Conservation (phyloP, 2,797 vertebrate species). For the Gymnodraco acuticeps region DNA sequence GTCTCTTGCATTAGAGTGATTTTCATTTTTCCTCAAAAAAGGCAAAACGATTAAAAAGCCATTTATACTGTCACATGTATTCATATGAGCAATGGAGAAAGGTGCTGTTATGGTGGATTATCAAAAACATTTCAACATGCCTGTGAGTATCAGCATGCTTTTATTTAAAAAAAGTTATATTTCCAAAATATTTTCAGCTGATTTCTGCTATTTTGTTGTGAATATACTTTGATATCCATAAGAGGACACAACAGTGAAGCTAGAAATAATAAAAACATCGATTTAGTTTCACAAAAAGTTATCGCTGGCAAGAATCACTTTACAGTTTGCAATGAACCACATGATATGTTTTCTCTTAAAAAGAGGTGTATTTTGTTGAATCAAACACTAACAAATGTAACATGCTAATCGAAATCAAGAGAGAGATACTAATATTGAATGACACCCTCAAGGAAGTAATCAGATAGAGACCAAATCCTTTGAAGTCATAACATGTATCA, state of each 20-base stretch:
- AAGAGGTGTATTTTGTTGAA: not conserved
- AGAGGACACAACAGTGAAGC: not conserved
- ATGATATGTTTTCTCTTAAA: not conserved
- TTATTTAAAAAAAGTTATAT: not conserved
- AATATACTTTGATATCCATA: not conserved
- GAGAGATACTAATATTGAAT: slow-evolving; percentile 23
- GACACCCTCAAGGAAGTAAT: slow-evolving; percentile 52
- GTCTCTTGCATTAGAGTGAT: slow-evolving; percentile 38
- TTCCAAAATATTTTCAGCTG: not conserved
- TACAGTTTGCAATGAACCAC: not conserved
- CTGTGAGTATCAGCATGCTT: too few species aligned
- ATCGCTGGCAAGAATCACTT: not conserved
- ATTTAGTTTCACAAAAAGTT: not conserved
- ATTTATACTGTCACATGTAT: not conserved
- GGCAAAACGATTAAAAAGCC: not conserved
- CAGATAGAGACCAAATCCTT: slow-evolving; percentile 49
- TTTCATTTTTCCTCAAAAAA: not conserved
- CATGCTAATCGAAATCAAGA: not conserved
- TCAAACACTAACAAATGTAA: not conserved
- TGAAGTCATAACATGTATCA: slow-evolving; percentile 43
- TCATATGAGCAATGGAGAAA: not conserved
- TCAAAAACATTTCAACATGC: too few species aligned
- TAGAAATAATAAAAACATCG: not conserved
- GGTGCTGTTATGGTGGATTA: not conserved
- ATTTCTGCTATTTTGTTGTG: not conserved